These are phyloP conservation scores for Drosophila falleni DNA, from an alignment of 2,888 invertebrate genomes.

Conservation along the genomic window DNA sequence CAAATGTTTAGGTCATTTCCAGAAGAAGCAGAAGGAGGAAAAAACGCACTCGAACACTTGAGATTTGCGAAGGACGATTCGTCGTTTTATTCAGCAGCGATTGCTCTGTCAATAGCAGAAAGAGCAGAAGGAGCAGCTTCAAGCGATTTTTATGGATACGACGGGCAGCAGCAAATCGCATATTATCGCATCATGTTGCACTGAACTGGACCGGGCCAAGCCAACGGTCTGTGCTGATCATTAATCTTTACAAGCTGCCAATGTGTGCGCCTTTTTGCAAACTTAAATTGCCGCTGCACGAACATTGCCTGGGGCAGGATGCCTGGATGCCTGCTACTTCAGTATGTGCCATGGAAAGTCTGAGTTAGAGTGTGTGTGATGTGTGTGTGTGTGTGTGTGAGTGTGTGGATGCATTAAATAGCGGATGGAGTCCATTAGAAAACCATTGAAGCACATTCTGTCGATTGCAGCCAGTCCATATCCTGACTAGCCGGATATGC, in stretches of 20 bases:
- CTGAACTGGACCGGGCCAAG: slow-evolving; percentile 34
- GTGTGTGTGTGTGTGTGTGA: slow-evolving; percentile 10
- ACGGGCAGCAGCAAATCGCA: slow-evolving; percentile 73
- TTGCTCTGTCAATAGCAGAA: slow-evolving; percentile 71
- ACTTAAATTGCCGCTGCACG: slow-evolving; percentile 72
- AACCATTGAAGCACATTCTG: slow-evolving; percentile 80
- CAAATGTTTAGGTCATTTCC: slow-evolving; percentile 57
- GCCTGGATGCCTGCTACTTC: slow-evolving; percentile 29
- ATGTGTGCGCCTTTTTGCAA: slow-evolving; percentile 76
- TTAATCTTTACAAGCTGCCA: slow-evolving; percentile 81
- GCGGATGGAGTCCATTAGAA: slow-evolving; percentile 81
- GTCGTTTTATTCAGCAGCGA: slow-evolving; percentile 54
- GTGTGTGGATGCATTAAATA: slow-evolving; percentile 68
- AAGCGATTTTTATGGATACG: slow-evolving; percentile 74
- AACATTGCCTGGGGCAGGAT: slow-evolving; percentile 42
- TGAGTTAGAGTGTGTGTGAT: neutral
- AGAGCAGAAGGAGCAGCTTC: slow-evolving; percentile 24
- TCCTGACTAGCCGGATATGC: slow-evolving; percentile 64
- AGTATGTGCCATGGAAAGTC: slow-evolving; percentile 18
- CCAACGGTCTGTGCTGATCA: slow-evolving; percentile 58
- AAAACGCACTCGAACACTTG: slow-evolving; percentile 38
- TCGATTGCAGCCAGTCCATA: slow-evolving; percentile 76
- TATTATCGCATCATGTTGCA: slow-evolving; percentile 73
- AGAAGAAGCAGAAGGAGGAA: neutral
- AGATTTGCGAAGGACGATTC: slow-evolving; percentile 43